phyloP scores from a whole-genome alignment of 2,797 vertebrate species.

The Octomys mimax region DNA sequence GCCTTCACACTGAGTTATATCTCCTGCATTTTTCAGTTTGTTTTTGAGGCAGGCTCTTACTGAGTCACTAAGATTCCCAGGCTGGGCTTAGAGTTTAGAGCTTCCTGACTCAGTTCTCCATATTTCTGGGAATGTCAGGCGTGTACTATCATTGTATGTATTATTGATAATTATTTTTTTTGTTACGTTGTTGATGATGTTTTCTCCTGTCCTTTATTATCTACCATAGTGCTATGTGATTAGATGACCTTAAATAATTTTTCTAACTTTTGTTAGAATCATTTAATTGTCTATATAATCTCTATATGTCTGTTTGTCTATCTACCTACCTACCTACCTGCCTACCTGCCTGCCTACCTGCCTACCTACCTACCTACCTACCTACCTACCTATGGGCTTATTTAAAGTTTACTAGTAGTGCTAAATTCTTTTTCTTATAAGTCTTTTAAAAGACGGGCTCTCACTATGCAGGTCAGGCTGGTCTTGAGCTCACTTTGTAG shows the following conservation, averaged over 20 bases:
- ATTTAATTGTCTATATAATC: not conserved
- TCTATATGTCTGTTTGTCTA: not conserved
- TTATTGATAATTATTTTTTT: conserved; percentile 34
- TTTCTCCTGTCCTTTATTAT: conserved; percentile 39
- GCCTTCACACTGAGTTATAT: not conserved
- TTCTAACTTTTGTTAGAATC: conserved; percentile 50
- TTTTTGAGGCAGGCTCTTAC: not conserved
- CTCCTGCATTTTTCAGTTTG: not conserved
- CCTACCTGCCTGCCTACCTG: no score
- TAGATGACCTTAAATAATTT: not conserved
- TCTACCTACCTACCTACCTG: no score
- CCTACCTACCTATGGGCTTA: not conserved
- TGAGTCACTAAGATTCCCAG: not conserved
- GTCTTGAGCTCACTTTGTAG: no score
- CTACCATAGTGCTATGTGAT: not conserved
- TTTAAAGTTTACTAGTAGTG: not conserved
- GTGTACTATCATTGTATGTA: not conserved
- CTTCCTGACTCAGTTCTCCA: not conserved
- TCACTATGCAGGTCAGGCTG: no score
- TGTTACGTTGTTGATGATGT: conserved; percentile 21
- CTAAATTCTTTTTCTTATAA: not conserved
- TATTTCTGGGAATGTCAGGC: not conserved
- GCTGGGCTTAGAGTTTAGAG: not conserved
- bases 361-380: no score
- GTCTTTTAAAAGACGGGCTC: no score